Evolutionary conservation across 2,888 invertebrate species (phyloP), one percentile per base, ranked within the genome.

Genomic region (Entomobrya proxima): DNA sequence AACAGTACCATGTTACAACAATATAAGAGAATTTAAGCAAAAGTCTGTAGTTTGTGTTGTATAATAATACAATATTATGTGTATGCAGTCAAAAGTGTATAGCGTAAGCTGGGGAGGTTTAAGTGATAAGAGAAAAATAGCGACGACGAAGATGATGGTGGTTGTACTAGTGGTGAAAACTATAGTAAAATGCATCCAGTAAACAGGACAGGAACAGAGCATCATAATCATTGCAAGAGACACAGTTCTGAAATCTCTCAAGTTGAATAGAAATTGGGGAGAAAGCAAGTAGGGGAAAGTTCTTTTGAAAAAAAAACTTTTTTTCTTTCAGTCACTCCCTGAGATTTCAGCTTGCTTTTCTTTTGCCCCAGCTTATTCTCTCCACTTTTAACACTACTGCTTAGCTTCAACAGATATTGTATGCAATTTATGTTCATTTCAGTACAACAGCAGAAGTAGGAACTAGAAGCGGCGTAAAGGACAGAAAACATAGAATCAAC

Each of bases 221-320:
- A 82, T 75, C 75, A 44, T 74, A 35, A 47, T 74, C 74, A 69
- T 69, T 67, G 79, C 79, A 50, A 80, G 79, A 81, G 81, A 75
- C 82, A 82, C 75, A 82, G 82, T 82, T 82, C 82, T 82, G 64
- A 82, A 82, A 82, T 82, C 82, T 82, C 75, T 82, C 75, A 82
- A 82, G 82, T 75, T 82, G 82, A 82, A 82, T 82, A 82, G 82
- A 50, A 82, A 82, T 82, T 82, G 82, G 82, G 82, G 75, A 82
- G 82, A 82, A 82, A 82, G 82, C 82, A 82, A 82, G 82, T 75
- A 75, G 82, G 82, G 82, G 82, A 82, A 82, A 82, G 82, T 82
- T 75, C 82, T 82, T 82, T 82, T 82, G 82, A 82, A 77, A 86
- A 78, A n/a, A n/a, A 78, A 78, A 61, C 40, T 80, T 80, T 82